Percentiles rank a stretch among this genome's conserved stretches.
Conservation (phyloP, 2,888 invertebrate species). For the Mylabris sibirica region DNA sequence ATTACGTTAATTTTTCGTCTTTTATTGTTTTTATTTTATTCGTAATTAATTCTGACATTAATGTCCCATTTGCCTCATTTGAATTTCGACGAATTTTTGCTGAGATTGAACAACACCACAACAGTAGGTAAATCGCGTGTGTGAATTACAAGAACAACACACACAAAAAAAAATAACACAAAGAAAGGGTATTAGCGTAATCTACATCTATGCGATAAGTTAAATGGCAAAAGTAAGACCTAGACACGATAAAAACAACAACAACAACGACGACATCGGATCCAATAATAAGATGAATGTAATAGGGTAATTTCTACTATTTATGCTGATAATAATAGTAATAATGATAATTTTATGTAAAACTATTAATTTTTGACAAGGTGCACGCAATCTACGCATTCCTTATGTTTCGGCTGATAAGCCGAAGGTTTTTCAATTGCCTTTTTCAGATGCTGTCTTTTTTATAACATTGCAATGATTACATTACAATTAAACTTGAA, state of each 20-base stretch:
- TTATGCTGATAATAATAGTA: background rate
- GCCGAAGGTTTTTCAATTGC: background rate
- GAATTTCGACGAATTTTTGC: conserved; percentile 7
- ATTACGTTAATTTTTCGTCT: background rate
- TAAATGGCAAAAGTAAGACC: conserved; percentile 1
- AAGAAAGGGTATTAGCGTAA: background rate
- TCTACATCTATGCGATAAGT: background rate
- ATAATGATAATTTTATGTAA: background rate
- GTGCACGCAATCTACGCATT: background rate
- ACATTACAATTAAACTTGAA: background rate
- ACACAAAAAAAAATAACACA: no score
- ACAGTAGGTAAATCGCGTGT: conserved; percentile 5
- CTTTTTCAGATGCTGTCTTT: background rate
- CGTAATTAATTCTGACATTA: background rate
- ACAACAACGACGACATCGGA: background rate
- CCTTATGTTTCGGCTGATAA: no score
- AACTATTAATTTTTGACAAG: background rate
- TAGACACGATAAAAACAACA: background rate
- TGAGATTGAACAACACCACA: conserved; percentile 10
- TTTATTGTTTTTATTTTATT: background rate
- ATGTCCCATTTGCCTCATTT: conserved; percentile 4
- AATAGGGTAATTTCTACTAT: background rate
- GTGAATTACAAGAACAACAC: background rate
- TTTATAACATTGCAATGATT: background rate
- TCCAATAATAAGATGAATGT: background rate